phyloP scores from a whole-genome alignment of 2,888 invertebrate genomes.

The Lithosia quadra region DNA sequence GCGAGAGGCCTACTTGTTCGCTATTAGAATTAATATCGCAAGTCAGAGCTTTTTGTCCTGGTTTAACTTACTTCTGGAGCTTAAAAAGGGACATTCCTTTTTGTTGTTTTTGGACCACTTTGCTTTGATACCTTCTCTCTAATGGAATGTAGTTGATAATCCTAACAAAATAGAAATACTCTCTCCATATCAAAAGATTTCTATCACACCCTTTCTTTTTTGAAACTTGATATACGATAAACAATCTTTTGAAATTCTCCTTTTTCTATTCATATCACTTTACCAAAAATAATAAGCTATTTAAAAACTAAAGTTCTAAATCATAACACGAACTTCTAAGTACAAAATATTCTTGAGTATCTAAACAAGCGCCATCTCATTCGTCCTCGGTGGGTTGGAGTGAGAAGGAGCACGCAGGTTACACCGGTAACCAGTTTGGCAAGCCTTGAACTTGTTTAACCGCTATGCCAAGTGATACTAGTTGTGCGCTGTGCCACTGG shows the following conservation, averaged over 20 bases:
- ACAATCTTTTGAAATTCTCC: not conserved
- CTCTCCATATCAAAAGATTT: not conserved
- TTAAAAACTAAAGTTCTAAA: slow-evolving; percentile 28
- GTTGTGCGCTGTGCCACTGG: slow-evolving; percentile 23
- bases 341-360: slow-evolving; percentile 46
- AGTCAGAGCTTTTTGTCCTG: slow-evolving; percentile 11
- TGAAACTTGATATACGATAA: not conserved
- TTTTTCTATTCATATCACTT: not conserved
- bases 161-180: not conserved
- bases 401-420: slow-evolving; percentile 36
- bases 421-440: slow-evolving; percentile 60
- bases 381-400: slow-evolving; percentile 41
- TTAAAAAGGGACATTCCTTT: not conserved
- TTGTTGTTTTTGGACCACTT: not conserved
- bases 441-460: slow-evolving; percentile 68
- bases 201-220: not conserved
- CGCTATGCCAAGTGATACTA: slow-evolving; percentile 54
- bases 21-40: slow-evolving; percentile 16
- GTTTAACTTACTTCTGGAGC: slow-evolving; percentile 10
- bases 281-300: slow-evolving; percentile 1
- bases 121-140: not conserved
- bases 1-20: slow-evolving; percentile 21
- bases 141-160: not conserved
- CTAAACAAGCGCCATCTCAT: slow-evolving; percentile 45
- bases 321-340: slow-evolving; percentile 33